Evolutionary conservation across 1,140 invertebrate species (phyloP).

Genomic region (Saccostrea echinata): DNA sequence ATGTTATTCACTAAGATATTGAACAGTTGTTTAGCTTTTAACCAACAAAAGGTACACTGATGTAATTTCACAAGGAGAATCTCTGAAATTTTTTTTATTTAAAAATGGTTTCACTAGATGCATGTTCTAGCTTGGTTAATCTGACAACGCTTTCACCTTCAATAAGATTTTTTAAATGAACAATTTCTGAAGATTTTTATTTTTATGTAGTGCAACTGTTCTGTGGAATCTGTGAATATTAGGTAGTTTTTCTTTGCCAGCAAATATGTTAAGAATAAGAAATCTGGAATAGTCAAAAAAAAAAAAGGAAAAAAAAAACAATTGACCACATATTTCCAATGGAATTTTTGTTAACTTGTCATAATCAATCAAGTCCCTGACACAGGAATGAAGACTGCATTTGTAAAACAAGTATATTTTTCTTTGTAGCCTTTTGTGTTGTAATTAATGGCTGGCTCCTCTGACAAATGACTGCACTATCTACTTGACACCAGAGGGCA

Average conservation of each 20-base stretch:
- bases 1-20: not conserved
- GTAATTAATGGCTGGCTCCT: constrained; percentile 9
- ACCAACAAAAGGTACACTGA: not conserved
- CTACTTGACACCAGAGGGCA: not conserved
- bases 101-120: not conserved
- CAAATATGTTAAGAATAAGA: not conserved
- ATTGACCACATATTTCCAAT: constrained; percentile 19
- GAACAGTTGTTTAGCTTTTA: constrained; percentile 7
- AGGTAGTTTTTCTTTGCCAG: not conserved
- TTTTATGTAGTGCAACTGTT: not conserved
- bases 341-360: constrained; percentile 28
- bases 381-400: constrained; percentile 19
- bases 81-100: not conserved
- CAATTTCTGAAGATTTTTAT: not conserved
- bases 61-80: too few species aligned
- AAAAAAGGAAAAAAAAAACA: not conserved
- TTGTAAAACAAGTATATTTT: constrained; percentile 32
- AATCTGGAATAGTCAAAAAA: not conserved
- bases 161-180: not conserved
- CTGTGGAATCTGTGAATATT: too few species aligned
- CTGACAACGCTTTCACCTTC: not conserved
- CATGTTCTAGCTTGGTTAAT: not conserved
- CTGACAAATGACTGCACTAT: constrained; percentile 24
- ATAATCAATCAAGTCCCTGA: constrained; percentile 21
- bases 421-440: constrained; percentile 34